Percentiles rank a stretch among this genome's conserved stretches.
Evolutionary conservation across 30 jellyfish, hydroid and myxozoan species (phyloP).

Genomic region (Rhopilema esculentum): DNA sequence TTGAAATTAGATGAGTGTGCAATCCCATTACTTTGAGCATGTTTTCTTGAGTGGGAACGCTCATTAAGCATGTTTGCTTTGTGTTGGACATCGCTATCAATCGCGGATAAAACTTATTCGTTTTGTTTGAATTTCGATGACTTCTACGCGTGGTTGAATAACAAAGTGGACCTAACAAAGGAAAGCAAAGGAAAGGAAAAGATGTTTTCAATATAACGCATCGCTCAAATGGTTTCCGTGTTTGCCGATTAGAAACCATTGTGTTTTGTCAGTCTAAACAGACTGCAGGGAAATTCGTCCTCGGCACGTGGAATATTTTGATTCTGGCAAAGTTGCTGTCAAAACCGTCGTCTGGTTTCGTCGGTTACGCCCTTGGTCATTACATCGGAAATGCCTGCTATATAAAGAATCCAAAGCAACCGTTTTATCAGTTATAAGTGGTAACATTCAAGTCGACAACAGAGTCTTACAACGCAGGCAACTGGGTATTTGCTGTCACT

Average conservation of each 20-base stretch:
- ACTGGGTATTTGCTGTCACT: neutral
- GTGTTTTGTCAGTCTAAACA: slow-evolving; percentile 43
- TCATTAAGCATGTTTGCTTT: slow-evolving; percentile 37
- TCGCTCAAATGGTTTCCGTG: slow-evolving; percentile 53
- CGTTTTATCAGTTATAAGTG: neutral
- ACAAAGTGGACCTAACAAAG: slow-evolving; percentile 12
- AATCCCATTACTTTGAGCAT: slow-evolving; percentile 33
- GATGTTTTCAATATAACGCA: slow-evolving; percentile 16
- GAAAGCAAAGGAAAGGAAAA: slow-evolving; percentile 43
- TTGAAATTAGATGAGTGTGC: neutral
- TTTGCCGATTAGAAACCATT: slow-evolving; percentile 67
- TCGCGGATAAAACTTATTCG: slow-evolving; percentile 9
- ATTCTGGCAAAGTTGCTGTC: neutral
- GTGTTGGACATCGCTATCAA: slow-evolving; percentile 32
- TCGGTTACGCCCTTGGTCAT: neutral
- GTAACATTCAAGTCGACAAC: neutral
- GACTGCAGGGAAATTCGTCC: slow-evolving; percentile 26
- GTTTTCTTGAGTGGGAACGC: slow-evolving; percentile 45
- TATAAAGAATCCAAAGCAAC: neutral
- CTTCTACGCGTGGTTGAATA: slow-evolving; percentile 69
- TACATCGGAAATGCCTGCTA: neutral
- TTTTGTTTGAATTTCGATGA: slow-evolving; percentile 38
- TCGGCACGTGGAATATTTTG: slow-evolving; percentile 53
- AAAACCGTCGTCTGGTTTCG: neutral
- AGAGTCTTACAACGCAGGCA: neutral